phyloP scores from a whole-genome alignment of 2,888 invertebrate genomes.

The Apantesis nais region DNA sequence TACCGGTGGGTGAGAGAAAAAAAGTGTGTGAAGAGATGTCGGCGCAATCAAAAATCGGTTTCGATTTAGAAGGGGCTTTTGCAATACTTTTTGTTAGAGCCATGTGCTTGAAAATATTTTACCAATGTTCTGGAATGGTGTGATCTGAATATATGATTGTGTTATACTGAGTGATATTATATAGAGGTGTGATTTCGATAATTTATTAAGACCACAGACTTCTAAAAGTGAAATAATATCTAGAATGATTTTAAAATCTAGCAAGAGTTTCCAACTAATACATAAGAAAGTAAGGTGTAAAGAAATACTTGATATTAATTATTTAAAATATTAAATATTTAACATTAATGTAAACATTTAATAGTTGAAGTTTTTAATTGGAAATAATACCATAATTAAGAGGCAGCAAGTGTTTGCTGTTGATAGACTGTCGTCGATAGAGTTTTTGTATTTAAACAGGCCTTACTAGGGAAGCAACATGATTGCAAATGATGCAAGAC shows the following conservation, averaged over 20 bases:
- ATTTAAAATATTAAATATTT: too few species aligned
- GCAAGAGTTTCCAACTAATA: not conserved
- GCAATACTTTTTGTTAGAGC: conserved; percentile 23
- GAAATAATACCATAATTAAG: too few species aligned
- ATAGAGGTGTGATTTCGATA: not conserved
- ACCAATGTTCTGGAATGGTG: conserved; percentile 8
- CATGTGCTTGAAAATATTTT: conserved; percentile 34
- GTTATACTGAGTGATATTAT: not conserved
- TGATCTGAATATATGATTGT: not conserved
- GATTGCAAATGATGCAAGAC: too few species aligned
- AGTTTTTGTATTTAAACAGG: too few species aligned
- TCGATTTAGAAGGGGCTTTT: conserved; percentile 48
- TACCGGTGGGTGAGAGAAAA: conserved; percentile 54
- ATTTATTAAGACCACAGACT: not conserved
- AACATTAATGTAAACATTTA: too few species aligned
- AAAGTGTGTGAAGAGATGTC: conserved; percentile 52
- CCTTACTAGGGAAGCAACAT: too few species aligned
- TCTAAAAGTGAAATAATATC: not conserved
- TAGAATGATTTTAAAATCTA: not conserved
- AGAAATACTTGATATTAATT: not conserved
- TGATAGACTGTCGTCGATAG: too few species aligned
- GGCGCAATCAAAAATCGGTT: conserved; percentile 74
- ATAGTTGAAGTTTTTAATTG: too few species aligned
- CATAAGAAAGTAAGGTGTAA: not conserved
- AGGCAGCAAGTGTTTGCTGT: too few species aligned